A percentile compares a stretch with the other conserved stretches of the same genome.
phyloP scores from a whole-genome alignment of 2,113 vertebrate genomes.

The Suricata suricatta region DNA sequence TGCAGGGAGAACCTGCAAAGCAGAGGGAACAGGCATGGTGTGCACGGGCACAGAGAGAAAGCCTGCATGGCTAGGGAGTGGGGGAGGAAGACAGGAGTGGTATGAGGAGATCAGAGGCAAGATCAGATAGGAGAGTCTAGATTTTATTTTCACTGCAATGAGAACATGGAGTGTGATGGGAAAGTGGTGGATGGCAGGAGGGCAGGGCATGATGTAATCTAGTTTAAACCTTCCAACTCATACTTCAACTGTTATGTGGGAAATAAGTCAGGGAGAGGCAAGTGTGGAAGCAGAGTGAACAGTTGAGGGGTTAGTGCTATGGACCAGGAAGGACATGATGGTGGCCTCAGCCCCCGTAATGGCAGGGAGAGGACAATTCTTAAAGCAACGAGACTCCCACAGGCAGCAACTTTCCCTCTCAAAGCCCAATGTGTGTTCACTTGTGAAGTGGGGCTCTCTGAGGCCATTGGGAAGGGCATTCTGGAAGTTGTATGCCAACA shows the following conservation, averaged over 20 bases:
- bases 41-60: neutral
- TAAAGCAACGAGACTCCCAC: neutral
- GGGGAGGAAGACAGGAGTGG: neutral
- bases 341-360: accelerated
- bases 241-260: accelerated
- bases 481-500: accelerated
- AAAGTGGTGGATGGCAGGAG: neutral
- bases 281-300: too few relatives aligned
- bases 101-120: neutral
- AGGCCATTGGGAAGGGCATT: accelerated
- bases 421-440: neutral
- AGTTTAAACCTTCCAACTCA: neutral
- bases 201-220: neutral
- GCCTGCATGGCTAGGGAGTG: accelerated
- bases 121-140: neutral
- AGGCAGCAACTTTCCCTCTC: neutral
- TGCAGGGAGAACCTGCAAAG: accelerated
- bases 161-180: neutral
- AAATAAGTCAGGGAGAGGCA: accelerated
- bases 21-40: accelerated
- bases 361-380: accelerated
- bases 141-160: neutral
- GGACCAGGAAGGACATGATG: neutral
- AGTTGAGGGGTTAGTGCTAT: accelerated
- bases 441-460: neutral